Base-by-base conservation (phyloP, 2,113 vertebrate genomes). In the Neomonachus schauinslandi region DNA sequence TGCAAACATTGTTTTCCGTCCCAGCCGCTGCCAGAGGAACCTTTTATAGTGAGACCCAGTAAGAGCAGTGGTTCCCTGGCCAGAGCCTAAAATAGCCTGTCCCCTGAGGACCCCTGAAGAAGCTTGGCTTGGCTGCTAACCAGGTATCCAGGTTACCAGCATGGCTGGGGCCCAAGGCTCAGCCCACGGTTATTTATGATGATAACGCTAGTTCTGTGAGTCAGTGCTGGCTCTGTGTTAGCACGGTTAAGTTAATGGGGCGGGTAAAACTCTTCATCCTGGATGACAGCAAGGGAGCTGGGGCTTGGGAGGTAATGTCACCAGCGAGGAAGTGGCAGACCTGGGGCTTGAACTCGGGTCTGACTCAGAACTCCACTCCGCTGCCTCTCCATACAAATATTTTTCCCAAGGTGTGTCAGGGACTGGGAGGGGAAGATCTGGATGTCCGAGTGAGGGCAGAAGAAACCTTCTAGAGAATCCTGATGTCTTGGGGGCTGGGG, bases 81-180 rank as follows among this genome's bases (percentile, higher is more conserved):
- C 63, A 95, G 92, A 91, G 39, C 55, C 87, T n/a, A 42, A 81
- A 91, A 96, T 65, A 87, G 82, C 5, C 49, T 79, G 26, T 65
- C 59, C 59, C 59, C 57, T 31, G 15, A 39, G 63, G 77, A 74
- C 26, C 42, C 33, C 74, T 46, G 24, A 86, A 65, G 74, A 57
- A n/a, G 19, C 65, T 28, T 82, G 89, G 39, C 80, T 77, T 92
- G 89, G 72, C 72, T 79, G 10, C n/a, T 86, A 24, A 51, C 24
- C 61, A 31, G 74, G 53, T 21, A 4, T 67, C 80, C 33, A 42
- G 76, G 84, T 76, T 76, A 49, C 21, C 53, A 71, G n/a, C 71
- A 1, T 89, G 82, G 39, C 86, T 72, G 53, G 42, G 72, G 57
- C 65, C 69, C 80, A 74, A 42, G 61, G 53, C 67, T 46, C 89